Base-by-base conservation (phyloP, 2,113 vertebrate species). In the Amazona vittata region DNA sequence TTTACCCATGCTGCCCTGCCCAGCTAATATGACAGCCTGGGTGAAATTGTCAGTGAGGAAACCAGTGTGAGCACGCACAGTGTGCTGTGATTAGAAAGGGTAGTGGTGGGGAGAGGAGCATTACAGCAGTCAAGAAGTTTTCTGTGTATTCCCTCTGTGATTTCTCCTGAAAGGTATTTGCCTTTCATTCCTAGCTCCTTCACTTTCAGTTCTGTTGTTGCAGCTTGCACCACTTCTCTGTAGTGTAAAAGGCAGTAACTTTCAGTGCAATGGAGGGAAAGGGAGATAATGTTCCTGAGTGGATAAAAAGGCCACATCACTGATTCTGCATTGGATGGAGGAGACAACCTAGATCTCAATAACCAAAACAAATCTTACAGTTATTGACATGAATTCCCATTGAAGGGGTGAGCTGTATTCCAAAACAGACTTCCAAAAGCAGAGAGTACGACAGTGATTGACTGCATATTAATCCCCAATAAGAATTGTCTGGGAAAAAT, bases 61-160 rank as follows among this genome's bases (percentile, higher is more conserved):
- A 81, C 59, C 71, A 44, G 14, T 12, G 50, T 39, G 15, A 86
- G 76, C 35, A 29, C n/a, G 22, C 57, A 76, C n/a, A 26, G 16
- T 50, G 55, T 46, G 50, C 84, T 80, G n/a, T 81, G 76, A 89
- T 90, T 80, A 91, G 79, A 83, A 85, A 75, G 39, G 73, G 55
- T 50, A 64, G 24, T 86, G 79, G 41, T 92, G 64, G 11, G 29
- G 39, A 95, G 44, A 93, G 11, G 35, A 86, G 65, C 55, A 81
- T 53, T 76, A 90, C 71, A 80, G 63, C 83, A 96, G 63, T 29
- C 71, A 83, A 92, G 82, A 94, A 91, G 50, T 93, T 84, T 83
- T 43, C 47, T 64, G 12, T 39, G 22, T 67, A 83, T 52, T 81
- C 49, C 44, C 37, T 82, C 62, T 78, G 44, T 44, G 53, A 94